phyloP scores from a whole-genome alignment of 2,797 vertebrate genomes.

The Petrocephalus schoutedeni region DNA sequence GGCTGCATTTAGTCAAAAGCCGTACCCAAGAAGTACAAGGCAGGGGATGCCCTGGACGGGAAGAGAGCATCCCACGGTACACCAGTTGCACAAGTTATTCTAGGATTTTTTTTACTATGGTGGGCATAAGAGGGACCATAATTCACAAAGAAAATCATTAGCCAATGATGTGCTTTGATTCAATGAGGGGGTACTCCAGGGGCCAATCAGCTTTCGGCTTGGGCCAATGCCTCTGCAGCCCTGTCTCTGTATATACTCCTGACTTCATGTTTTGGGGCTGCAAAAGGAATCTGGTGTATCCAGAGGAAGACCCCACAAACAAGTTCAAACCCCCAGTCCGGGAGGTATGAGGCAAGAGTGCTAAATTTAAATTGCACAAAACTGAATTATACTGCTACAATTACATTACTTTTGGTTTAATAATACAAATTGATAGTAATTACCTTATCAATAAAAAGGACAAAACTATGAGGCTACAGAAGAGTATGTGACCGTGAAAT shows the following conservation, averaged over 20 bases:
- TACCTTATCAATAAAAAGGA: not conserved
- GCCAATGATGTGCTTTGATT: no score
- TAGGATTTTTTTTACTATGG: no score
- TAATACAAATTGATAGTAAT: not conserved
- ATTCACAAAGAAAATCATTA: no score
- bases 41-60: not conserved
- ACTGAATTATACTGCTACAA: not conserved
- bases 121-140: no score
- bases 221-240: no score
- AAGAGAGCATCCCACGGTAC: not conserved
- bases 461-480: not conserved
- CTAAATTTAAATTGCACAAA: not conserved
- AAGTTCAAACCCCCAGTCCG: not conserved
- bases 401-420: not conserved
- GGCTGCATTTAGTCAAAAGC: not conserved
- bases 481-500: not conserved
- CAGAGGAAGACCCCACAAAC: not conserved
- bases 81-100: not conserved
- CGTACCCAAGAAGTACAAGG: not conserved
- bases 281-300: not conserved
- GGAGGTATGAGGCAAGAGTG: not conserved
- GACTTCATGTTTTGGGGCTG: not conserved
- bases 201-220: no score
- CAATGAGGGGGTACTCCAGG: no score
- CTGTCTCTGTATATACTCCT: not conserved